phyloP scores from a whole-genome alignment of 2,113 vertebrate species.

The Tor tambroides region DNA sequence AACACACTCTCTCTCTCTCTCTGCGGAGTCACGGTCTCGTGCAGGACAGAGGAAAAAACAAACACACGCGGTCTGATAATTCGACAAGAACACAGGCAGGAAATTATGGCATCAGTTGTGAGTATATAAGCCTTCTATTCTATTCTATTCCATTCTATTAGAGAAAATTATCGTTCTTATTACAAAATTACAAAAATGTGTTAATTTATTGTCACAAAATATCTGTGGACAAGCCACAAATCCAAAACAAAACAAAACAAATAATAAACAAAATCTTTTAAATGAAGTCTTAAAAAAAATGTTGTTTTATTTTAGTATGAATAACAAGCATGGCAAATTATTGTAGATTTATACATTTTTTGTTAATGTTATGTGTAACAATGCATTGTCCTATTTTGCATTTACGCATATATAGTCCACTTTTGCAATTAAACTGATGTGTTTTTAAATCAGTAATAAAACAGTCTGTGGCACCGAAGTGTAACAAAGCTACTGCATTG shows the following conservation, averaged over 20 bases:
- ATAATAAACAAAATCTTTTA: too few relatives aligned
- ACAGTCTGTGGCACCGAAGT: not conserved
- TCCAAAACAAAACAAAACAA: too few relatives aligned
- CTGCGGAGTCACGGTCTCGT: constrained; percentile 52
- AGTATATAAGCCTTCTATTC: constrained; percentile 57
- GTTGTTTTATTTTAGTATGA: too few relatives aligned
- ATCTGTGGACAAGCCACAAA: not conserved
- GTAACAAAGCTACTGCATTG: not conserved
- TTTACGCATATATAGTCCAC: not conserved
- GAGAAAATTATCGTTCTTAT: not conserved
- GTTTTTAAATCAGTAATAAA: not conserved
- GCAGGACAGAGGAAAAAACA: not conserved
- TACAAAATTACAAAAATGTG: not conserved
- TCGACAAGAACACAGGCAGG: constrained; percentile 51
- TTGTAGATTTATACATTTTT: too few relatives aligned
- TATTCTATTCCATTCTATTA: not conserved
- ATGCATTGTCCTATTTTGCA: not conserved
- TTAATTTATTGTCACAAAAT: not conserved
- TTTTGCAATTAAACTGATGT: not conserved
- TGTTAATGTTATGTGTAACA: not conserved
- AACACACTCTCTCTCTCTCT: constrained; percentile 13
- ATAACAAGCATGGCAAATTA: too few relatives aligned
- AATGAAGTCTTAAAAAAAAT: too few relatives aligned
- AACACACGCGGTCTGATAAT: constrained; percentile 43
- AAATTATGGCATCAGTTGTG: constrained; percentile 62